Evolutionary conservation across 2,113 vertebrate species (phyloP).

Genomic region (Phocoena phocoena): DNA sequence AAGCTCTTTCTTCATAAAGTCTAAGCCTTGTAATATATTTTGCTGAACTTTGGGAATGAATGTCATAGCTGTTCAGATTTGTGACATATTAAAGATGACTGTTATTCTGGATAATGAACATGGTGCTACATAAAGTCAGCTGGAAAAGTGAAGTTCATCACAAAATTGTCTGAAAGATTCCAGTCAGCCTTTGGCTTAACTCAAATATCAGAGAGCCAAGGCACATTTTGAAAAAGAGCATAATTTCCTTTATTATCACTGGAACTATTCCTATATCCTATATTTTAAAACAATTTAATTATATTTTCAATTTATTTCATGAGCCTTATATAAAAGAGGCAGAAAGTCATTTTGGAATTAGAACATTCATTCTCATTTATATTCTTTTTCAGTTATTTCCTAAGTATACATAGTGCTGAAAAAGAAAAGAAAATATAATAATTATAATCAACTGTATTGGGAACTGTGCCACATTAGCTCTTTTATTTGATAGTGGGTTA

Average conservation of each 20-base stretch:
- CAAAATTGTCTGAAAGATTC: background rate
- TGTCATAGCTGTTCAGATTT: conserved; percentile 27
- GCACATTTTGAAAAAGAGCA: background rate
- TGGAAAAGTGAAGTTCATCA: conserved; percentile 20
- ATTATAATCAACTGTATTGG: background rate
- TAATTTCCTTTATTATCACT: background rate
- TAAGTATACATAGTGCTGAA: background rate
- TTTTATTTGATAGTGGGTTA: background rate
- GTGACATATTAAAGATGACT: conserved; percentile 57
- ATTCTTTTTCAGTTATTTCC: conserved; percentile 3
- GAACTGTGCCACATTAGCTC: background rate
- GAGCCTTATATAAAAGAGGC: background rate
- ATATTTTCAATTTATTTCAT: conserved; percentile 17
- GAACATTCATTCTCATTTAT: background rate
- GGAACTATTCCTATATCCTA: background rate
- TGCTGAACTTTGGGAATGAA: conserved; percentile 34
- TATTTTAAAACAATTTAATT: conserved; percentile 26
- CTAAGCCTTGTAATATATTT: conserved; percentile 16
- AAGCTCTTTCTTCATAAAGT: background rate
- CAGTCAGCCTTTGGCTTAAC: background rate
- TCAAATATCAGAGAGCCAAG: background rate
- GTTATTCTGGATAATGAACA: conserved; percentile 50
- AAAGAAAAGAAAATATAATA: background rate
- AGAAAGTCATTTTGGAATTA: background rate
- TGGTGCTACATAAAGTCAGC: background rate